Conservation (phyloP, 1,140 invertebrate species). For the Meteorus sp. region DNA sequence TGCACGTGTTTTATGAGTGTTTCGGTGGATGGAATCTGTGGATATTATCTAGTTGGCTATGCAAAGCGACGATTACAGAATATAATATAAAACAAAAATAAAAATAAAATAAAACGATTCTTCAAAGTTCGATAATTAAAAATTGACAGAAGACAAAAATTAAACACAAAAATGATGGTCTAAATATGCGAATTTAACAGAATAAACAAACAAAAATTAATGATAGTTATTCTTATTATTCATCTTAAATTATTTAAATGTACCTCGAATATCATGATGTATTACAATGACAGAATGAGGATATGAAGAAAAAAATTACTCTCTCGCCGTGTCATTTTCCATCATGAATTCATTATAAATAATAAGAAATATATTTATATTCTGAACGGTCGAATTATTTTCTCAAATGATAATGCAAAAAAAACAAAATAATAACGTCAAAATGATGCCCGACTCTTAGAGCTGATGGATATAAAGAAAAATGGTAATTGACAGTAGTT, state of each 20-base stretch:
- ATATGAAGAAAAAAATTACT: not conserved
- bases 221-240: too few species aligned
- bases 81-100: too few species aligned
- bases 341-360: too few species aligned
- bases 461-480: conserved; percentile 14
- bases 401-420: conserved; percentile 29
- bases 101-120: too few species aligned
- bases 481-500: conserved; percentile 15
- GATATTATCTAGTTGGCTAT: too few species aligned
- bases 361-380: conserved; percentile 32
- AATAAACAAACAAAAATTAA: not conserved
- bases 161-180: not conserved
- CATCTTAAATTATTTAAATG: conserved; percentile 19
- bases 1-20: too few species aligned
- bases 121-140: too few species aligned
- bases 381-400: conserved; percentile 43
- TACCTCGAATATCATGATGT: conserved; percentile 10
- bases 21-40: too few species aligned
- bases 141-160: not conserved
- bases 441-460: not conserved
- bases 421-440: not conserved
- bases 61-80: too few species aligned
- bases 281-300: not conserved
- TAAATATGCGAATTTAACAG: not conserved
- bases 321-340: not conserved